Percentiles rank a stretch among this genome's conserved stretches.
These are phyloP conservation scores for Mesorhabditis spiculigera DNA, from an alignment of 2,888 invertebrate genomes.

Conservation along the genomic window DNA sequence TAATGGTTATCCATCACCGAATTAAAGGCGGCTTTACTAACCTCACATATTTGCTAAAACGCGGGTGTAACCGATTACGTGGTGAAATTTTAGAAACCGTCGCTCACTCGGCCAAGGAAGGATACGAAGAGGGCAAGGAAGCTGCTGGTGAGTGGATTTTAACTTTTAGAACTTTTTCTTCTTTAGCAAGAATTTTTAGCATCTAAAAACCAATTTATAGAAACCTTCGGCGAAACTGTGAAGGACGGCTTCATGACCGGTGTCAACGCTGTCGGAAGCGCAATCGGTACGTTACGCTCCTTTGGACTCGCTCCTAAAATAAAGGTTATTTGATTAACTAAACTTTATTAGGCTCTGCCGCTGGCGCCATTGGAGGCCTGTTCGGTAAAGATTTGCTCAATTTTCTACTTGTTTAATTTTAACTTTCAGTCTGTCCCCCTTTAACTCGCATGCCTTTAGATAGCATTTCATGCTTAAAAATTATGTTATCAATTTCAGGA, in stretches of 20 bases:
- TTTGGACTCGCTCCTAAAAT: no score
- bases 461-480: no score
- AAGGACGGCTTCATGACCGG: conserved; percentile 5
- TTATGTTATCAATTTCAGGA: background rate
- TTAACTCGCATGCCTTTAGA: no score
- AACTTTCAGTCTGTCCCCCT: no score
- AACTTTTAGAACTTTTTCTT: background rate
- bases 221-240: background rate
- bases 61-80: no score
- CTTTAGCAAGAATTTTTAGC: background rate
- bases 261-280: background rate
- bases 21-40: no score
- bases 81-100: background rate
- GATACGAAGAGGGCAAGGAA: conserved; percentile 12
- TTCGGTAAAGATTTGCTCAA: background rate
- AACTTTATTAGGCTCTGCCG: background rate
- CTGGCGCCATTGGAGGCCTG: background rate
- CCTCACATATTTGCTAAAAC: no score
- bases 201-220: background rate
- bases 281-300: background rate
- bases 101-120: conserved; percentile 4
- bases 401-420: no score
- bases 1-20: no score
- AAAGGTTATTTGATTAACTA: no score
- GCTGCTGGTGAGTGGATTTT: conserved; percentile 15